phyloP scores from a whole-genome alignment of 2,888 invertebrate genomes.

The Eupsilia transversa region DNA sequence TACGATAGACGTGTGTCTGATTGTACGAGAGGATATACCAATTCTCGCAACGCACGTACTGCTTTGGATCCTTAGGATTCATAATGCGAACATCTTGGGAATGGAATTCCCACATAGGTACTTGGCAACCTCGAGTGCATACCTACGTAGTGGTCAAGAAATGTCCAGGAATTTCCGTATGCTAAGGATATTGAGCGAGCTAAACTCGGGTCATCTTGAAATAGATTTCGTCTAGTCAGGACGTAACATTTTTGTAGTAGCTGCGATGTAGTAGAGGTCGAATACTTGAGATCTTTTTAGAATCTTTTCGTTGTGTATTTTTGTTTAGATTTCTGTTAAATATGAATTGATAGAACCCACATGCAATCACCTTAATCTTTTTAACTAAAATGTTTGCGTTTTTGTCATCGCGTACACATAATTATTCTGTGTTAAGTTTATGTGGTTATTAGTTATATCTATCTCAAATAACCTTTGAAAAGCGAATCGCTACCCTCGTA shows the following conservation, averaged over 20 bases:
- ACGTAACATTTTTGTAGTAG: conserved; percentile 20
- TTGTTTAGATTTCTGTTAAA: not conserved
- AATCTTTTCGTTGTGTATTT: not conserved
- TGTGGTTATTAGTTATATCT: not conserved
- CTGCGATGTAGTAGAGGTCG: not conserved
- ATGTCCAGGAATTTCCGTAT: conserved; percentile 42
- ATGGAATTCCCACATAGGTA: conserved; percentile 49
- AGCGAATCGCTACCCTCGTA: not conserved
- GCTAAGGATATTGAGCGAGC: conserved; percentile 31
- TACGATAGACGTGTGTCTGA: not conserved
- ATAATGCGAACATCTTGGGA: conserved; percentile 49
- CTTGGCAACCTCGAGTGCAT: conserved; percentile 47
- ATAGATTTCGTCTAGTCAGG: conserved; percentile 22
- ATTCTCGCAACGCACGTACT: conserved; percentile 28
- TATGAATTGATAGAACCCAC: not conserved
- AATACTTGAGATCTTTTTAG: not conserved
- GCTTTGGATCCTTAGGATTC: conserved; percentile 40
- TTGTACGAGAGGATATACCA: not conserved
- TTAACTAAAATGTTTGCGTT: not conserved
- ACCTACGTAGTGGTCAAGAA: conserved; percentile 37
- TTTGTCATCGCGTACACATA: not conserved
- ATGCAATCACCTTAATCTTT: not conserved
- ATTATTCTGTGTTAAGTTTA: too few species aligned
- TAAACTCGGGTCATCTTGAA: conserved; percentile 16
- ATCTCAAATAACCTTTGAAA: not conserved